Conservation (phyloP, 2,797 vertebrate species). For the Semaprochilodus insignis region DNA sequence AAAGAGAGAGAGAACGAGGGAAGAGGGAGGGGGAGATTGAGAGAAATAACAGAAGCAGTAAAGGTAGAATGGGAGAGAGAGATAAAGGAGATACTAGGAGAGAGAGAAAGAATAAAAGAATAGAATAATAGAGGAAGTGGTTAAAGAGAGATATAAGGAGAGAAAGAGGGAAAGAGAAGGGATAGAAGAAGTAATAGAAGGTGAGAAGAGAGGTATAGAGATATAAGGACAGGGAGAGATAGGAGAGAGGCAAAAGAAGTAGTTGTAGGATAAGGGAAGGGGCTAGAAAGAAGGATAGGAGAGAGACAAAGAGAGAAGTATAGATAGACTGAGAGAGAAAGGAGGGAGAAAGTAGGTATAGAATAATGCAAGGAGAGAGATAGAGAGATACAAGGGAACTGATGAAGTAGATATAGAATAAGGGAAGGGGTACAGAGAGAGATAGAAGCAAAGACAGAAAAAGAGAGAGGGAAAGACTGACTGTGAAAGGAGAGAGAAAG, state of each 20-base stretch:
- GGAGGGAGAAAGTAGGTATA: too few species aligned
- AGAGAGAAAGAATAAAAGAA: neutral
- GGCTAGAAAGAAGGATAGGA: conserved; percentile 8
- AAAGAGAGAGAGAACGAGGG: neutral
- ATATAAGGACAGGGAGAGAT: too few species aligned
- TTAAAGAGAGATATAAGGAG: neutral
- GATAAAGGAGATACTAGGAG: neutral
- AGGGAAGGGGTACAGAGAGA: too few species aligned
- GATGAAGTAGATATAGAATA: too few species aligned
- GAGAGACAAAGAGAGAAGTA: too few species aligned
- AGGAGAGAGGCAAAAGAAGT: neutral
- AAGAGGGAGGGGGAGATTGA: neutral
- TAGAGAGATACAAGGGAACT: too few species aligned
- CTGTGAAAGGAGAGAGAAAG: too few species aligned
- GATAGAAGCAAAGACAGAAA: too few species aligned
- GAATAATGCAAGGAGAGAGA: too few species aligned
- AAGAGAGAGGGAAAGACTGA: too few species aligned
- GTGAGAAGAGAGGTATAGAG: neutral
- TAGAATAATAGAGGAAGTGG: neutral
- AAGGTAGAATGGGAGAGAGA: neutral
- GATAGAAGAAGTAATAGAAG: neutral
- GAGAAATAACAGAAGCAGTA: neutral
- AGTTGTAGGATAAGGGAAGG: neutral
- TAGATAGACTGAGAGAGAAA: neutral
- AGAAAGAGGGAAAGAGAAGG: neutral